Base-by-base conservation (phyloP, 2,888 invertebrate genomes). In the Osmoderma eremita region DNA sequence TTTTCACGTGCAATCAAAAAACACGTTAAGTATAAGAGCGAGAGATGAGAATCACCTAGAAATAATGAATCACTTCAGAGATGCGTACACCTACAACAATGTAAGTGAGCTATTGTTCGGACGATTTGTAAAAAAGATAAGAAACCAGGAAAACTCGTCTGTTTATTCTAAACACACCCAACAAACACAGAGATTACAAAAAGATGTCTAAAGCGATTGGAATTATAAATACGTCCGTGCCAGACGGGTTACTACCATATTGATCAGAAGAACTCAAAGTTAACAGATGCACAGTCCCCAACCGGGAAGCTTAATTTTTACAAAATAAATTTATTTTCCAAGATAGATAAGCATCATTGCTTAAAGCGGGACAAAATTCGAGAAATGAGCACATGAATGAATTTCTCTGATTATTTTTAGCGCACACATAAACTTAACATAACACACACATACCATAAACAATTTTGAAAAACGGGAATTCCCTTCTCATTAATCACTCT, bases 111-210 rank as follows among this genome's bases (percentile, higher is more conserved):
- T 67, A 70, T 70, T 70, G 70, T 70, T 70, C 67, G 41, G 53
- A 61, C 53, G 70, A 70, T 70, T 68, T 62, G 70, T 67, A 56
- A 67, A 69, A 67, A 66, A 67, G 70, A 70, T 70, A 70, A 70
- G 70, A 62, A 68, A 67, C 39, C 65, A 67, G 69, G 67, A 69
- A 69, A 70, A 69, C 49, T 65, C 41, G 49, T 63, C 63, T 42
- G 42, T 63, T 69, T 67, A 41, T 45, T 61, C 30, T 63, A 61
- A 48, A 63, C 70, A 70, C 70, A 65, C 70, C 69, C 54, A 65
- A 51, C 18, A 18, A 15, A 41, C 22, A 41, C 63, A 63, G 41
- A 24, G 63, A 63, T 51, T 15, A 62, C 41, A 41, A 41, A 53
- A 61, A 36, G 45, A 61, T 30, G 45, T 61, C 15, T 61, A 10